These are phyloP conservation scores for Xiphydria camelus DNA, from an alignment of 2,888 invertebrate species.

Conservation along the genomic window DNA sequence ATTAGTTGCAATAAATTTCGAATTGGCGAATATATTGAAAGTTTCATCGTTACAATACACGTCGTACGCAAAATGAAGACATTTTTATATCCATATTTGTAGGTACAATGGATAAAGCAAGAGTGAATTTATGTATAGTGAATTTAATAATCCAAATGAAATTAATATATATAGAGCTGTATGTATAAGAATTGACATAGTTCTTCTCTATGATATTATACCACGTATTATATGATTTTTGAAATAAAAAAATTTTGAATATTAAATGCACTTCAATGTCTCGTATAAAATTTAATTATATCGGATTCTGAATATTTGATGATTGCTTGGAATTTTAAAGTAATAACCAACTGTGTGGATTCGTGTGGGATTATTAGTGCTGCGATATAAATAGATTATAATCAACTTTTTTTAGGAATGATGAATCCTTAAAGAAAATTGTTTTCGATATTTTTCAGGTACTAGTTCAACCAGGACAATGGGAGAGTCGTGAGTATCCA, in stretches of 20 bases:
- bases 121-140: too few species aligned
- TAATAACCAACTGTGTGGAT: too few species aligned
- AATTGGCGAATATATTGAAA: slow-evolving; percentile 11
- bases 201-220: slow-evolving; percentile 55
- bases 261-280: too few species aligned
- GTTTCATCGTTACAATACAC: slow-evolving; percentile 13
- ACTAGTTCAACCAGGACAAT: slow-evolving; percentile 44
- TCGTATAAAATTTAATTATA: too few species aligned
- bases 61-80: slow-evolving; percentile 26
- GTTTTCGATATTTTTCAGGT: slow-evolving; percentile 43
- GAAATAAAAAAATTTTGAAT: slow-evolving; percentile 56
- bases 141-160: slow-evolving; percentile 53
- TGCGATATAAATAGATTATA: too few species aligned
- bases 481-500: slow-evolving; percentile 54
- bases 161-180: slow-evolving; percentile 56
- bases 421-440: too few species aligned
- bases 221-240: slow-evolving; percentile 55
- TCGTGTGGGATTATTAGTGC: too few species aligned
- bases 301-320: too few species aligned
- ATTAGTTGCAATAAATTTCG: slow-evolving; percentile 9
- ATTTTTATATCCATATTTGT: slow-evolving; percentile 54
- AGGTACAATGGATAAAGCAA: slow-evolving; percentile 51
- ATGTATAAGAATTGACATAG: slow-evolving; percentile 55
- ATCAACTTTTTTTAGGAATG: too few species aligned
- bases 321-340: too few species aligned